Evolutionary conservation across 92 coral and sea anemone species (phyloP).

Genomic region (Paragorgia papillata): DNA sequence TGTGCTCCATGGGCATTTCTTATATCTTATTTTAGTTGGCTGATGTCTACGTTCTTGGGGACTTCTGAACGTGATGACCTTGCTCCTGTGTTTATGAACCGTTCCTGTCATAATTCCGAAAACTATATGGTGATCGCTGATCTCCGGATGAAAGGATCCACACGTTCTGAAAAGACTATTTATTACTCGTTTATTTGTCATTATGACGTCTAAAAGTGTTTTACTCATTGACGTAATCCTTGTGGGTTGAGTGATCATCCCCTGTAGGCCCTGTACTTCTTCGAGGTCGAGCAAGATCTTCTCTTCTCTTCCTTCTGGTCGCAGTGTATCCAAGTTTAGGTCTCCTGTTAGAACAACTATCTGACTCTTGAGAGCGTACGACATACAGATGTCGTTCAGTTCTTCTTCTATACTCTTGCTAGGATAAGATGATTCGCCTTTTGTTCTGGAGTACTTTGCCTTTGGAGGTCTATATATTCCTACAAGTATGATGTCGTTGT

Average conservation of each 20-base stretch:
- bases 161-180: slow-evolving; percentile 12
- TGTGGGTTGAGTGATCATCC: too few relatives aligned
- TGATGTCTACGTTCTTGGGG: too few relatives aligned
- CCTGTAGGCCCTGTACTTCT: too few relatives aligned
- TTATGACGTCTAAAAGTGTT: slow-evolving; percentile 40
- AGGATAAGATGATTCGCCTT: too few relatives aligned
- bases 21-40: too few relatives aligned
- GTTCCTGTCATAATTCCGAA: slow-evolving; percentile 40
- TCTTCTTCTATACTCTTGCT: too few relatives aligned
- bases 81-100: slow-evolving; percentile 30
- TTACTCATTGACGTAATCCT: slow-evolving; percentile 13
- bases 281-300: too few relatives aligned
- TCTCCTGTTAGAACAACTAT: not conserved
- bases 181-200: slow-evolving; percentile 42
- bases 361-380: not conserved
- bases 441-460: not conserved
- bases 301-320: too few relatives aligned
- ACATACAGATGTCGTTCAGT: too few relatives aligned
- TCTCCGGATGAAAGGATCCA: slow-evolving; percentile 42
- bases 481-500: too few relatives aligned
- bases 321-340: too few relatives aligned
- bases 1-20: too few relatives aligned
- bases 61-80: slow-evolving; percentile 30
- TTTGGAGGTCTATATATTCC: slow-evolving; percentile 4
- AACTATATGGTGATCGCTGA: slow-evolving; percentile 41